Base-by-base conservation (phyloP, 2,113 vertebrate genomes). In the Notarius quadriscutis region DNA sequence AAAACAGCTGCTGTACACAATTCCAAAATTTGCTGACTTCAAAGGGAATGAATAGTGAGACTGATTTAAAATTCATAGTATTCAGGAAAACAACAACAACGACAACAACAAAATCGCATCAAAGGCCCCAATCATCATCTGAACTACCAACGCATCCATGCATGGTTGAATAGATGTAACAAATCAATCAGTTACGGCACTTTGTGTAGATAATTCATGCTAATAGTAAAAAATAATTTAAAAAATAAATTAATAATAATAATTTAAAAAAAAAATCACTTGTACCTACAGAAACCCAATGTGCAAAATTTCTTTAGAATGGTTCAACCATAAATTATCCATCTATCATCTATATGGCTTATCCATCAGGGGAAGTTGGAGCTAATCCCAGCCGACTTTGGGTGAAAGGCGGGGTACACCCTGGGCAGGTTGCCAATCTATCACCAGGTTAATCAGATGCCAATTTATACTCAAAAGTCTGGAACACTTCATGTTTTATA, bases 21-120 rank as follows among this genome's bases (percentile, higher is more conserved):
- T 86, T 86, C 58, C 74, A 86, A 78, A 78, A 78, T 78, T 53
- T 7, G 53, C 58, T 79, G 74, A 86, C 74, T 86, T 86, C 84
- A 86, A 86, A 86, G 74, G 30, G 84, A 86, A 48, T 53, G 72
- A 85, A 51, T 77, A 84, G 65, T 71, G 78, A 48, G 84, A 65
- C 17, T 67, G 58, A 79, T 86, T 79, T 79, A 77, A 77, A 86
- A 79, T 79, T 86, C 50, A 77, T 34, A 53, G 17, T 20, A 53
- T 62, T 48, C 69, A 74, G 84, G 27, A 84, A 77, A 85, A 48
- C 58, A 30, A n/a, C 41, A 30, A 30, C 34, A 15, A 41, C n/a
- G n/a, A n/a, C 58, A 41, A 60, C 15, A 74, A 58, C 20, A 25
- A 34, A 75, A 7, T n/a, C 15, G 62, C 34, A 53, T 51, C 10